Base-by-base conservation (phyloP, 2,888 invertebrate genomes). In the Zelleria hepariella region DNA sequence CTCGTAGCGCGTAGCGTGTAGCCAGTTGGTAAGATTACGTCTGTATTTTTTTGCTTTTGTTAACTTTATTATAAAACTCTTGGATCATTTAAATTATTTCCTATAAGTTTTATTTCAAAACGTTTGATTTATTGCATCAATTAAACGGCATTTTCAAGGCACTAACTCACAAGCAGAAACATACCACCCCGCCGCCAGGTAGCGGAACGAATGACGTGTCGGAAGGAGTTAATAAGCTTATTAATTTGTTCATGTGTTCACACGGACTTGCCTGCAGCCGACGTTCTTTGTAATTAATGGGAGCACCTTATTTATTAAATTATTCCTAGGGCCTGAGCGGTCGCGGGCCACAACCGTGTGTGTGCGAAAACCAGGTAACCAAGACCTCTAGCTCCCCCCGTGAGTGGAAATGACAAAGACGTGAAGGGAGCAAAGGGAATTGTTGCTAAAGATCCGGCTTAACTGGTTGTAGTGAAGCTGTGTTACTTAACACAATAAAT, bases 221-320 rank as follows among this genome's bases (percentile, higher is more conserved):
- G 80, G 81, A 85, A 80, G 75, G 78, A 85, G 86, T 87, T 85
- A 86, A 86, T 86, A 85, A 82, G 82, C 80, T 85, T 81, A 81
- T 83, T 86, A 86, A 86, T 87, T 84, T 82, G 84, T 81, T 85
- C 70, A 24, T 55, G 67, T 73, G 68, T 74, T 77, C 77, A 74
- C 76, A 79, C 78, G 75, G 80, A 74, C 72, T 77, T 73, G 75
- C 74, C 76, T 83, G 84, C 76, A 73, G 74, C 66, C 80, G 87
- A 87, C 87, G 80, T 86, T 85, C 86, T 85, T 87, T 61, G 62
- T 87, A 85, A 88, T 87, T 87, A 86, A 86, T 81, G 83, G 72
- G 78, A 86, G 85, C 88, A 88, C 87, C 87, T 87, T 86, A 85
- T 87, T 80, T 87, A 88, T 87, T 86, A 84, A 86, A 87, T 88